A percentile compares a stretch with the other conserved stretches of the same genome.
These are phyloP conservation scores for Beroe forskalii DNA, from an alignment of 37 sponge, comb jelly and placozoan genomes.

Conservation along the genomic window DNA sequence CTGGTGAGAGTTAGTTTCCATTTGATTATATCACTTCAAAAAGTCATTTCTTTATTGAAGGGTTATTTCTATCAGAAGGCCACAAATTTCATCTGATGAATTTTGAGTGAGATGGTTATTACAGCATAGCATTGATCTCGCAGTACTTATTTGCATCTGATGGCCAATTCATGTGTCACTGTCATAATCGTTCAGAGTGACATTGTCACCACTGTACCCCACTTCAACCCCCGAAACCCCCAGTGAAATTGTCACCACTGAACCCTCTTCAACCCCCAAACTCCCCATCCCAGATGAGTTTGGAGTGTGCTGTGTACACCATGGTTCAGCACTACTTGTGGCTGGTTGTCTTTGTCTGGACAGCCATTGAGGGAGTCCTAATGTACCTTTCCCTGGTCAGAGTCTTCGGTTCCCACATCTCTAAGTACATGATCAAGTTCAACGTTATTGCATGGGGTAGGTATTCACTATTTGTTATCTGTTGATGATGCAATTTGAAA, in stretches of 20 bases:
- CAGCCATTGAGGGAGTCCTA: conserved; percentile 34
- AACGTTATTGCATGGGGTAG: conserved; percentile 29
- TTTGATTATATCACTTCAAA: not conserved
- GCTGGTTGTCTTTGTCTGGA: conserved; percentile 60
- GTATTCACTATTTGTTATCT: not conserved
- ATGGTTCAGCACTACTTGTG: conserved; percentile 62
- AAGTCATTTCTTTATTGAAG: not conserved
- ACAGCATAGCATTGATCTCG: not conserved
- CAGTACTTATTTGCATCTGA: no score
- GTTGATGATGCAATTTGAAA: not conserved
- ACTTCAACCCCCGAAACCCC: no score
- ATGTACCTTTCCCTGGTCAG: conserved; percentile 60
- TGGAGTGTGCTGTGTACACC: conserved; percentile 22
- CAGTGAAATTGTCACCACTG: no score
- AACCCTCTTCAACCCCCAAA: not conserved
- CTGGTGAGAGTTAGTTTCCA: not conserved
- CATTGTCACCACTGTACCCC: no score
- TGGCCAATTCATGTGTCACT: no score
- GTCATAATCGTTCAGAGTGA: no score
- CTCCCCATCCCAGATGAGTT: not conserved
- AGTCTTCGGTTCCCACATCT: conserved; percentile 64
- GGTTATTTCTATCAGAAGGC: no score
- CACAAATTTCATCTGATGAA: not conserved
- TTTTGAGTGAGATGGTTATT: not conserved
- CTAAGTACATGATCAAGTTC: conserved; percentile 60